phyloP scores from a whole-genome alignment of 1,140 invertebrate genomes.

The Glossosoma conforme region DNA sequence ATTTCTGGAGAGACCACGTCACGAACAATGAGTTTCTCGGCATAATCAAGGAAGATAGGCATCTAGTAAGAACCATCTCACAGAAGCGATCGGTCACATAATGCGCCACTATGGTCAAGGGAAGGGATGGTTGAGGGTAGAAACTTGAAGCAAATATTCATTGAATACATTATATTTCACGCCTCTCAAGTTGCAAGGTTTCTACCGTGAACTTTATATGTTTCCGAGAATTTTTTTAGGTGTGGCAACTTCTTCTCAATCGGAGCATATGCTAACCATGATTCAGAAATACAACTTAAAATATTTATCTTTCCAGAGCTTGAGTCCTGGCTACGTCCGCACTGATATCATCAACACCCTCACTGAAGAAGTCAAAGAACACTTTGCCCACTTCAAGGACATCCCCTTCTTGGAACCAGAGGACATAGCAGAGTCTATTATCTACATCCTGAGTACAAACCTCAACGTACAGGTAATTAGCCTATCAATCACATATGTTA shows the following conservation, averaged over 20 bases:
- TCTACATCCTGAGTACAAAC: conserved; percentile 7
- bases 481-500: too few species aligned
- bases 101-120: too few species aligned
- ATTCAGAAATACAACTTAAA: neutral
- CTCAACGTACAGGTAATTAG: conserved; percentile 5
- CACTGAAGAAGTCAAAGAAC: neutral
- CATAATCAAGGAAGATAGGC: too few species aligned
- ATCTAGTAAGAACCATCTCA: too few species aligned
- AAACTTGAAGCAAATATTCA: too few species aligned
- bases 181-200: neutral
- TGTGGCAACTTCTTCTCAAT: neutral
- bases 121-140: too few species aligned
- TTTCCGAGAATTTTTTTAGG: neutral
- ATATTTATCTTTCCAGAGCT: conserved; percentile 4
- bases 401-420: neutral
- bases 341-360: neutral
- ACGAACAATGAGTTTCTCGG: too few species aligned
- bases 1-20: too few species aligned
- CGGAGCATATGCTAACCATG: neutral
- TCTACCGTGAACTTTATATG: neutral
- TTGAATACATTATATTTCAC: too few species aligned
- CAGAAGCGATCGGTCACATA: too few species aligned
- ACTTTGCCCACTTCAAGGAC: neutral
- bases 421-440: conserved; percentile 4
- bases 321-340: neutral